Percentiles rank a stretch among this genome's conserved stretches.
Evolutionary conservation across 1,140 invertebrate species (phyloP).

Genomic region (Drosophila punjabiensis): DNA sequence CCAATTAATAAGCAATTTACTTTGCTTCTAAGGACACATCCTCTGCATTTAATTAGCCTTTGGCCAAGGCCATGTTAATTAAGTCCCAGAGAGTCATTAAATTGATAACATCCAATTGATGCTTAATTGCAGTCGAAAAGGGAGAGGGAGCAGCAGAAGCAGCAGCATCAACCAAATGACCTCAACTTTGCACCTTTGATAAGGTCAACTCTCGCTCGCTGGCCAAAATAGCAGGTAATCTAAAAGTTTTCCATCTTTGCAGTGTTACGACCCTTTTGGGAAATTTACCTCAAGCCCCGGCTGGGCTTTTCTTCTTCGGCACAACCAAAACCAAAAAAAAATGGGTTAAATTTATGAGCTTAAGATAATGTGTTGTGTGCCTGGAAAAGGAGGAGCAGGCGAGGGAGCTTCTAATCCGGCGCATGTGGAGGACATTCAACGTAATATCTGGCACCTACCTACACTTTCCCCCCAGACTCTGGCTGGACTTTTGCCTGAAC

Average conservation of each 20-base stretch:
- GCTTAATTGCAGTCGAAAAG: conserved; percentile 30
- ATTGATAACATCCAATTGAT: conserved; percentile 37
- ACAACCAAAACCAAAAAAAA: conserved; percentile 23
- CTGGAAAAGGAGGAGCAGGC: not conserved
- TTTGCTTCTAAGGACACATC: not conserved
- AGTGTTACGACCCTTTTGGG: conserved; percentile 59
- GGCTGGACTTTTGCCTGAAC: conserved; percentile 2
- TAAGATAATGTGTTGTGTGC: conserved; percentile 67
- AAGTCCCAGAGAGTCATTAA: conserved; percentile 26
- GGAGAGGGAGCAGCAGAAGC: not conserved
- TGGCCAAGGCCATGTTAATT: conserved; percentile 5
- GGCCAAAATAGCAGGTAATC: conserved; percentile 37
- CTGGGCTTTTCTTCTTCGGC: conserved; percentile 15
- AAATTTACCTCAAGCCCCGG: conserved; percentile 31
- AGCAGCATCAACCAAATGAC: conserved; percentile 21
- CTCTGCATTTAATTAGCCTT: not conserved
- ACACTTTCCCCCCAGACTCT: not conserved
- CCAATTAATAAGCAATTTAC: conserved; percentile 13
- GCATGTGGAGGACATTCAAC: conserved; percentile 56
- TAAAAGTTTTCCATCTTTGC: conserved; percentile 62
- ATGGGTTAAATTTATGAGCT: conserved; percentile 76
- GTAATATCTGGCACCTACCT: conserved; percentile 49
- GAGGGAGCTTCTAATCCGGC: conserved; percentile 10
- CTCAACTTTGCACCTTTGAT: conserved; percentile 33
- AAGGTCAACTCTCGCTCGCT: conserved; percentile 6